Evolutionary conservation across 2,797 vertebrate genomes (phyloP).

Genomic region (Cirrhinus mrigala): DNA sequence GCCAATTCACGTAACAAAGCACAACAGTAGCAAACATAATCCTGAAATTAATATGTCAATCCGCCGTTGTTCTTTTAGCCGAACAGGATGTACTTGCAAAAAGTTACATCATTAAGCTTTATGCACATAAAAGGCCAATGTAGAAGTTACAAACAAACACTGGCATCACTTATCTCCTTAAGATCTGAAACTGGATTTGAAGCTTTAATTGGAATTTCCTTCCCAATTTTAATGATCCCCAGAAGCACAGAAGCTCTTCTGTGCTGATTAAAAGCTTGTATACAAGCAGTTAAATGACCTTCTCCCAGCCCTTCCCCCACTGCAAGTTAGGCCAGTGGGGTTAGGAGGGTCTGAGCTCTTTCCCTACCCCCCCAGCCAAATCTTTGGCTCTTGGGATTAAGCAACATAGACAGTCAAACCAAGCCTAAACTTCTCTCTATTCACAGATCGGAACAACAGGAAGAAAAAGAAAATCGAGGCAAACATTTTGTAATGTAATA

Average conservation of each 20-base stretch:
- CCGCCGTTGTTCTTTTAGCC: not conserved
- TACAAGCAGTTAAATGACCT: constrained; percentile 76
- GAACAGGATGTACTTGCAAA: not conserved
- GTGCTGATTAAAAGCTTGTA: constrained; percentile 72
- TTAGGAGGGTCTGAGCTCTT: constrained; percentile 72
- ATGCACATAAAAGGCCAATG: constrained; percentile 17
- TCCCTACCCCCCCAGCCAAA: constrained; percentile 71
- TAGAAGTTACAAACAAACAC: constrained; percentile 6
- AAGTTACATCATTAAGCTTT: constrained; percentile 7
- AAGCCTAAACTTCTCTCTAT: constrained; percentile 74
- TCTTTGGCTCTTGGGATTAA: constrained; percentile 78
- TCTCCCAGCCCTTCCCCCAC: constrained; percentile 70
- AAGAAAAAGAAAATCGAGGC: not conserved
- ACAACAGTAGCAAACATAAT: constrained; percentile 14
- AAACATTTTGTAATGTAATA: not conserved
- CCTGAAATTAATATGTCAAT: not conserved
- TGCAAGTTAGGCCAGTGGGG: constrained; percentile 75
- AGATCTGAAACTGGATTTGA: constrained; percentile 5
- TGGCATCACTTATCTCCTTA: not conserved
- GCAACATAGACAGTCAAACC: constrained; percentile 81
- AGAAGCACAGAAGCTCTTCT: constrained; percentile 44
- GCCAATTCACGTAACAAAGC: not conserved
- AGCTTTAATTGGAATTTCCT: constrained; percentile 24
- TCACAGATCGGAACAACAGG: not conserved
- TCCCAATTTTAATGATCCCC: constrained; percentile 14